These are phyloP conservation scores for Aplysina aerophoba DNA, from an alignment of 37 sponge, comb jelly and placozoan species.

Conservation along the genomic window DNA sequence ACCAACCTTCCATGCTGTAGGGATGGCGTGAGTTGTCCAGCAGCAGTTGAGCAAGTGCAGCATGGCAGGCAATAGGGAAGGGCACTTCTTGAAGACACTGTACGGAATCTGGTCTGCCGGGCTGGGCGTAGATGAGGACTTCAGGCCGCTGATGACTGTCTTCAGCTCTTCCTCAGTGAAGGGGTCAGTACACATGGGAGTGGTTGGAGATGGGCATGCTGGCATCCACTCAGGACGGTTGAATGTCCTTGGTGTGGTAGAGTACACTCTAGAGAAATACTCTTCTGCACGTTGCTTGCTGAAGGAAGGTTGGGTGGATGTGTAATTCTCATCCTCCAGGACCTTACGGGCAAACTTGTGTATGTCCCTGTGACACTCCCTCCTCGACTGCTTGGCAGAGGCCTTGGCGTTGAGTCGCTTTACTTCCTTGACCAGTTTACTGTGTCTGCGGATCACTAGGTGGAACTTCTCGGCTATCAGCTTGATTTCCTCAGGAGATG, in stretches of 20 bases:
- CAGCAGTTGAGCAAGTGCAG: no score
- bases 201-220: background rate
- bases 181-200: background rate
- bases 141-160: background rate
- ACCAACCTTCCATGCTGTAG: no score
- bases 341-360: conserved; percentile 22
- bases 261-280: conserved; percentile 5
- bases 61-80: no score
- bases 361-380: conserved; percentile 17
- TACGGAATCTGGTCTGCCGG: no score
- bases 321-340: conserved; percentile 11
- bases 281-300: background rate
- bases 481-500: background rate
- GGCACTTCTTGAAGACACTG: no score
- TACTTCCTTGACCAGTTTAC: background rate
- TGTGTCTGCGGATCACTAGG: background rate
- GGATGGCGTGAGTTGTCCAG: no score
- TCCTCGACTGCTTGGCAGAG: conserved; percentile 19
- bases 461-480: conserved; percentile 4
- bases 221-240: conserved; percentile 1
- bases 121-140: no score
- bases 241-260: background rate
- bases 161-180: background rate
- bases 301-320: background rate
- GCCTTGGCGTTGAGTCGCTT: background rate